Evolutionary conservation across 2,888 invertebrate genomes (phyloP).

Genomic region (Agelastica alni): DNA sequence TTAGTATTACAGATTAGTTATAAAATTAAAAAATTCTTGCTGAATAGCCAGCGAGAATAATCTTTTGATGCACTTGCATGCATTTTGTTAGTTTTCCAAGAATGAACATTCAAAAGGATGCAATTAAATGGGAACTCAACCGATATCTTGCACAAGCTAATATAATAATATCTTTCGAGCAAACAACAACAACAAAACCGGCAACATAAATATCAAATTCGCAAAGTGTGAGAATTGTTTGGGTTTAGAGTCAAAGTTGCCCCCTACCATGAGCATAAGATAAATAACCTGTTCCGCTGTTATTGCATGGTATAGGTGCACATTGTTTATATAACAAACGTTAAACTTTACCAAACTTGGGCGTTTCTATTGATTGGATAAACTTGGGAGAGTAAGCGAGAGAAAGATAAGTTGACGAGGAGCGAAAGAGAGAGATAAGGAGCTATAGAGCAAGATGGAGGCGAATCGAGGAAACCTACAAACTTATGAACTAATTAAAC

Average conservation of each 20-base stretch:
- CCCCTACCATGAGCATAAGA: constrained; percentile 44
- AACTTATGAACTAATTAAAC: constrained; percentile 59
- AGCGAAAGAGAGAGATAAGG: constrained; percentile 6
- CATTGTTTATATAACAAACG: constrained; percentile 57
- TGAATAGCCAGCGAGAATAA: too few relatives aligned
- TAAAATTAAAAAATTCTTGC: too few relatives aligned
- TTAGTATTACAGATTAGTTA: too few relatives aligned
- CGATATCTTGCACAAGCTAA: constrained; percentile 4
- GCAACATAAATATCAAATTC: constrained; percentile 43
- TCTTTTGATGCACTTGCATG: too few relatives aligned
- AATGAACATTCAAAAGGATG: neutral
- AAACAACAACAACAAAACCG: constrained; percentile 36
- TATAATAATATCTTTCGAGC: constrained; percentile 28
- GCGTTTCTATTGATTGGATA: constrained; percentile 55
- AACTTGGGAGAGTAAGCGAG: constrained; percentile 52
- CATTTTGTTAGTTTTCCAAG: too few relatives aligned
- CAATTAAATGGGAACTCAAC: neutral
- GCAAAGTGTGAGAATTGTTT: constrained; percentile 40
- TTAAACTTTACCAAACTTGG: constrained; percentile 53
- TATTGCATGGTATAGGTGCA: constrained; percentile 51
- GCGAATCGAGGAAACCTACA: constrained; percentile 52
- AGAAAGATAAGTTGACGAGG: constrained; percentile 9
- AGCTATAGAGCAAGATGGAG: constrained; percentile 24
- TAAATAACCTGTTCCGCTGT: constrained; percentile 51
- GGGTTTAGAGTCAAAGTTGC: constrained; percentile 40